Base-by-base conservation (phyloP, 1,140 invertebrate genomes). In the Heliconius congener region DNA sequence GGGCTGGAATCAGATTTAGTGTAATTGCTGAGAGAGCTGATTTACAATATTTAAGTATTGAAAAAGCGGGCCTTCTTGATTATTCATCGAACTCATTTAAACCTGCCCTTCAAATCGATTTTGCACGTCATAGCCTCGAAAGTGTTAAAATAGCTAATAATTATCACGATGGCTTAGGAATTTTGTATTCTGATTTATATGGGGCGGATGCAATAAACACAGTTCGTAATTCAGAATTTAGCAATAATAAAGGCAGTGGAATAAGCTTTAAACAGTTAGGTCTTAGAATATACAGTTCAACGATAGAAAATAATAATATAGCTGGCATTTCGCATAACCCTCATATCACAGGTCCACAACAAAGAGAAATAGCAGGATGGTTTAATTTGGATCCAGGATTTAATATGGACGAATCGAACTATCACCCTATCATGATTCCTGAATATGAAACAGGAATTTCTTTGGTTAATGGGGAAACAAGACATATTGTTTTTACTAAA, bases 101-200 rank as follows among this genome's bases (percentile, higher is more conserved):
- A 89, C 98, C 98, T 71, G 99, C 99, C 0, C 92, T 99, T 3
- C 98, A 99, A 95, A 97, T 99, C 78, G 99, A 99, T 94, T 99
- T 99, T 93, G 98, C 98, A 74, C 96, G 98, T 76, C 99, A 99
- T 88, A 97, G 97, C 37, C 95, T 99, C 81, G 97, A 98, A 87
- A 97, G 97, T 83, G 96, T 99, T 6, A 96, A 96, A 84, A 95
- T 99, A 3, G 94, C 96, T 0, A 96, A 98, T 83, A 99, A 99
- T 91, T 96, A 97, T 39, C 97, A 98, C 87, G 98, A 99, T 91
- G 98, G 98, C 0, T 90, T 99, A 19, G 98, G 98, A 18, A 96
- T 99, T 52, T 93, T 98, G 27, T 99, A 98, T 90, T 98, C 98
- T 1, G 98, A 99, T 91, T 96, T 99, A 52, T 98, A 98, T 92